Conservation (phyloP, 2,888 invertebrate species). For the Crematogaster levior region DNA sequence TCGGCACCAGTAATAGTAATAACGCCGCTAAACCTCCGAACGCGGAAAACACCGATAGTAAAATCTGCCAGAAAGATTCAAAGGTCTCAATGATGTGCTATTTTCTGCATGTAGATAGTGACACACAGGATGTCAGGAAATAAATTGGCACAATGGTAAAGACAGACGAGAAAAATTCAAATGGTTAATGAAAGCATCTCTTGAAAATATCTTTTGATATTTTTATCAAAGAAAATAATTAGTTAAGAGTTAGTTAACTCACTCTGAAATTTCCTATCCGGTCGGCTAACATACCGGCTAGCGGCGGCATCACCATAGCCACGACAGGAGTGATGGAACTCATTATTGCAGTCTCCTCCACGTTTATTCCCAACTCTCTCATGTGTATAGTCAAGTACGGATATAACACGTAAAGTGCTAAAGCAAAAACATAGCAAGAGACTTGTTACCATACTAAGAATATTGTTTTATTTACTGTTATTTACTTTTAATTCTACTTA, state of each 20-base stretch:
- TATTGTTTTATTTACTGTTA: not conserved
- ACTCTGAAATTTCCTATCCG: conserved; percentile 92
- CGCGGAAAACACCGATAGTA: conserved; percentile 90
- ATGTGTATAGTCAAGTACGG: conserved; percentile 93
- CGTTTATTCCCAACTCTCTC: conserved; percentile 92
- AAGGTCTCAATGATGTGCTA: not conserved
- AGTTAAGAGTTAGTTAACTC: not conserved
- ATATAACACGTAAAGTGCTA: conserved; percentile 91
- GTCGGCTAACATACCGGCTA: conserved; percentile 92
- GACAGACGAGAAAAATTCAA: not conserved
- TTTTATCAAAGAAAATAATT: not conserved
- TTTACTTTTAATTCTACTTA: not conserved
- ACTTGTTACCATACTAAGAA: not conserved
- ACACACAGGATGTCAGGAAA: not conserved
- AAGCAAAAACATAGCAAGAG: conserved; percentile 69
- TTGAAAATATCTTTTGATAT: not conserved
- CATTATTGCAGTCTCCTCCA: conserved; percentile 93
- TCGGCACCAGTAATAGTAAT: conserved; percentile 90
- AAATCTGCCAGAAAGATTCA: conserved; percentile 86
- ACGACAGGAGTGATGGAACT: conserved; percentile 92
- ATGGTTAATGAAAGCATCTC: not conserved
- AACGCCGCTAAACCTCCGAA: conserved; percentile 90
- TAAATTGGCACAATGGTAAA: not conserved
- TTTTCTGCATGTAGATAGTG: not conserved
- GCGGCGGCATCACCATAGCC: conserved; percentile 92